Evolutionary conservation across 2,888 invertebrate species (phyloP).

Genomic region (Augochlorella aurata): DNA sequence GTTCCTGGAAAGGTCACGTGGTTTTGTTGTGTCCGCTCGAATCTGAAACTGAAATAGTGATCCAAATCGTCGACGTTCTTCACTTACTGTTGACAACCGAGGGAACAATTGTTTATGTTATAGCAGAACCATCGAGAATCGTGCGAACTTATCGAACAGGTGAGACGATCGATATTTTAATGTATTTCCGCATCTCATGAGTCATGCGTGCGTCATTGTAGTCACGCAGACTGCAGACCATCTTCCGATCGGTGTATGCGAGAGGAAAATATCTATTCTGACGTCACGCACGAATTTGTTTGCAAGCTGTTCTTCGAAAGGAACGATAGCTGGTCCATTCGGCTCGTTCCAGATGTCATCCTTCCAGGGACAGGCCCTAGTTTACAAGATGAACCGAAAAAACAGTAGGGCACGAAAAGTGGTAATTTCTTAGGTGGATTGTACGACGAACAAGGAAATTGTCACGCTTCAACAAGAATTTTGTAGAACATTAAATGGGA

Average conservation of each 20-base stretch:
- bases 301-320: background rate
- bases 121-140: background rate
- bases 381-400: too few species aligned
- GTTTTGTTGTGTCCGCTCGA: background rate
- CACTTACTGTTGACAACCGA: background rate
- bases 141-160: slow-evolving; percentile 1
- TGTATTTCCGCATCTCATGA: slow-evolving; percentile 14
- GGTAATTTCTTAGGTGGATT: too few species aligned
- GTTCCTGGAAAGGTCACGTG: background rate
- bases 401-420: too few species aligned
- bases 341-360: background rate
- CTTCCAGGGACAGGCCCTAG: background rate
- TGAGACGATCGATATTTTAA: slow-evolving; percentile 7
- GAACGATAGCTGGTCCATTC: background rate
- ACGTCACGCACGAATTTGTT: background rate
- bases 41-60: background rate
- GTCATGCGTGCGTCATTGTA: slow-evolving; percentile 12
- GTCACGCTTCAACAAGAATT: too few species aligned
- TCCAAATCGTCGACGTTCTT: background rate
- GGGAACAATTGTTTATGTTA: background rate
- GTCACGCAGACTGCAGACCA: background rate
- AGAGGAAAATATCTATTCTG: background rate
- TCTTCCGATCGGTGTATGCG: background rate
- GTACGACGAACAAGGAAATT: too few species aligned
- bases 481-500: too few species aligned